These are phyloP conservation scores for Xyrauchen texanus DNA, from an alignment of 2,113 vertebrate genomes.

Conservation along the genomic window DNA sequence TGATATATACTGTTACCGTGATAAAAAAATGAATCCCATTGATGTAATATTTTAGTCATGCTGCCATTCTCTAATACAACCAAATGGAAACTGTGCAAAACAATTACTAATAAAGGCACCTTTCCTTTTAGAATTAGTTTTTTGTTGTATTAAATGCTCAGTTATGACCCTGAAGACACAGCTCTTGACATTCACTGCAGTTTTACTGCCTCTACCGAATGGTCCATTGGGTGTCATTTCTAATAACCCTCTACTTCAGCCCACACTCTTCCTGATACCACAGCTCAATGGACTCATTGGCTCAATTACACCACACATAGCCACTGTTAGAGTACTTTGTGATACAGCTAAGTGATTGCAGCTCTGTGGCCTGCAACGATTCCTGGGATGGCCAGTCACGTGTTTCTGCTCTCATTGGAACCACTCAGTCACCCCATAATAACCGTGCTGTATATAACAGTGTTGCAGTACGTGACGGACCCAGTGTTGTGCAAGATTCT, in stretches of 20 bases:
- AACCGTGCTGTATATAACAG: not conserved
- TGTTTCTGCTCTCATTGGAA: constrained; percentile 38
- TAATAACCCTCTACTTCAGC: constrained; percentile 48
- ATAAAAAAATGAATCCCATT: too few species aligned
- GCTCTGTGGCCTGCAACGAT: constrained; percentile 29
- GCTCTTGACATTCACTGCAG: constrained; percentile 68
- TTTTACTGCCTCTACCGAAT: constrained; percentile 67
- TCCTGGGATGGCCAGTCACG: constrained; percentile 16
- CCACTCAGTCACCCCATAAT: constrained; percentile 23
- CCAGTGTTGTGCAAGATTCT: too few species aligned
- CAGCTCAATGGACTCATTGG: constrained; percentile 26
- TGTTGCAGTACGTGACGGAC: not conserved
- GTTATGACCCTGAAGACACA: constrained; percentile 50
- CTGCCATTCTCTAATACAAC: too few species aligned
- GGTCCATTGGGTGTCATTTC: constrained; percentile 56
- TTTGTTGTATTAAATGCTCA: not conserved
- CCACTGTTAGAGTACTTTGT: constrained; percentile 16
- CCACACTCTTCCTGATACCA: constrained; percentile 50
- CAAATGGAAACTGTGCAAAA: too few species aligned
- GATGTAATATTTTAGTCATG: too few species aligned
- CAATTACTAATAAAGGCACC: too few species aligned
- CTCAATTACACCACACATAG: constrained; percentile 27
- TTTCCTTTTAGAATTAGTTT: too few species aligned
- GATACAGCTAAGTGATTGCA: constrained; percentile 20
- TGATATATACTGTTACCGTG: too few species aligned